These are phyloP conservation scores for Macrotus californicus DNA, from an alignment of 2,113 vertebrate genomes.

Conservation along the genomic window DNA sequence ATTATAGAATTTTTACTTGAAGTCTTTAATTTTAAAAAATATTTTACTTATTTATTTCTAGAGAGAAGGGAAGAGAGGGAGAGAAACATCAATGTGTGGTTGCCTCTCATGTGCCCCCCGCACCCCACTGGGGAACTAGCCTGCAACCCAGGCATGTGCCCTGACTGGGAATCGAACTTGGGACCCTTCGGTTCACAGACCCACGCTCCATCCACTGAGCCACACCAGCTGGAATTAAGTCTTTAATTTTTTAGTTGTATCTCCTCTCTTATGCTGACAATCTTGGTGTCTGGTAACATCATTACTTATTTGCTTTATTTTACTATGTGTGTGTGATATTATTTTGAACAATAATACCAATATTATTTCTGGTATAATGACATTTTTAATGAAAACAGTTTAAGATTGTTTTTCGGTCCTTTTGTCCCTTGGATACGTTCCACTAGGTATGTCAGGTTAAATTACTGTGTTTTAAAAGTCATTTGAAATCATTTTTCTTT, in stretches of 20 bases:
- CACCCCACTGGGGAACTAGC: no score
- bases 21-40: neutral
- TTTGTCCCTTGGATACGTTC: neutral
- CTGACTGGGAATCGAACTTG: no score
- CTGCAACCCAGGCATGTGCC: no score
- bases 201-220: no score
- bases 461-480: neutral
- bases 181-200: no score
- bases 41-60: no score
- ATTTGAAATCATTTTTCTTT: neutral
- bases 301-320: neutral
- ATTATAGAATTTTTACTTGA: neutral
- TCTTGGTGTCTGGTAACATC: neutral
- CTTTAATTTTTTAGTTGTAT: neutral
- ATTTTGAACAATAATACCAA: neutral
- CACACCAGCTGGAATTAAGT: no score
- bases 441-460: neutral
- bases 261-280: neutral
- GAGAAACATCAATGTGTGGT: no score
- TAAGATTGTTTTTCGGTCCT: neutral
- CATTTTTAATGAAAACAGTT: neutral
- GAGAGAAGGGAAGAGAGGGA: no score
- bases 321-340: neutral
- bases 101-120: no score
- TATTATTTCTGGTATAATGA: neutral